A percentile compares a stretch with the other conserved stretches of the same genome.
These are phyloP conservation scores for Cassiopea xamachana DNA, from an alignment of 30 jellyfish, hydroid and myxozoan genomes.

Conservation along the genomic window DNA sequence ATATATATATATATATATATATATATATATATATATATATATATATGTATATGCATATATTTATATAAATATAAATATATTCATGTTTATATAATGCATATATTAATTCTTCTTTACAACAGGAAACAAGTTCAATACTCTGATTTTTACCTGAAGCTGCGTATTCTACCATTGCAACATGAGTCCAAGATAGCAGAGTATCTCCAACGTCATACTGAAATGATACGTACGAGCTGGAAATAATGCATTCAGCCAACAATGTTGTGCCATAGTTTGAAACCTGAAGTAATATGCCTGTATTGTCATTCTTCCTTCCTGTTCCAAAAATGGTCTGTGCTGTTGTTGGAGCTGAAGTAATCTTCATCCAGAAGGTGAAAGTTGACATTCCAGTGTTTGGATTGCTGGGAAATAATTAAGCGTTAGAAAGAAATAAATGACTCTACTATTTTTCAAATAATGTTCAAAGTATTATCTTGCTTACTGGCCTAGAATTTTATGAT, in stretches of 20 bases:
- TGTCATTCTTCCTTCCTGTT: constrained; percentile 9
- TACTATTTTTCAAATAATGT: no score
- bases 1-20: no score
- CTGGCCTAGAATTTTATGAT: no score
- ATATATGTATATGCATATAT: no score
- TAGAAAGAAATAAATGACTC: no score
- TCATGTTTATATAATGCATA: no score
- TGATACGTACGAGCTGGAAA: background rate
- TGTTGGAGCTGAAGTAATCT: constrained; percentile 15
- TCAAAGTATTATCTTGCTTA: no score
- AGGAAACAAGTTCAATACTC: no score
- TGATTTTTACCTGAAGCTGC: constrained; percentile 4
- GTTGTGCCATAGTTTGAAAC: background rate
- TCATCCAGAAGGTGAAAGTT: constrained; percentile 39
- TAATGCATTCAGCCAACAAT: background rate
- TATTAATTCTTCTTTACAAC: no score
- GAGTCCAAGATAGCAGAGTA: constrained; percentile 17
- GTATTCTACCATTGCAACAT: constrained; percentile 24
- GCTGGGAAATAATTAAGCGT: constrained; percentile 4
- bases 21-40: no score
- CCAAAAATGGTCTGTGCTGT: constrained; percentile 29
- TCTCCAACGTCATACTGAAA: constrained; percentile 3
- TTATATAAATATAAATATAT: no score
- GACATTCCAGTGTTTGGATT: constrained; percentile 23
- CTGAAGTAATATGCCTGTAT: constrained; percentile 13